These are phyloP conservation scores for Meteorus colon DNA, from an alignment of 2,888 invertebrate genomes.

Conservation along the genomic window DNA sequence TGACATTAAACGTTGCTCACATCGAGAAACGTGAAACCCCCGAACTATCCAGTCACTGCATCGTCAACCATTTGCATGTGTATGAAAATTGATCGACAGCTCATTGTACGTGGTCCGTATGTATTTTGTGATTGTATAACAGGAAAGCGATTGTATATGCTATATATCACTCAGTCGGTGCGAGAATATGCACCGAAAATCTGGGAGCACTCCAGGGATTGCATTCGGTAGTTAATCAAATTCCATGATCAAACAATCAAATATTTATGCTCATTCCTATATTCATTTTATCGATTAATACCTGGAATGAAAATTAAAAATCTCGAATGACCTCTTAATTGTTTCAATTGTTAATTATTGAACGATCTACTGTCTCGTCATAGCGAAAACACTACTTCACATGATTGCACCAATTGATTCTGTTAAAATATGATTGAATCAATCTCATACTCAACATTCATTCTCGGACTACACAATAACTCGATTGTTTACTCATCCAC, in stretches of 20 bases:
- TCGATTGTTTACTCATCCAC: not conserved
- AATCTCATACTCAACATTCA: not conserved
- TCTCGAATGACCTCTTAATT: not conserved
- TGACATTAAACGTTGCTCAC: slow-evolving; percentile 19
- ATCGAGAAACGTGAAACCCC: not conserved
- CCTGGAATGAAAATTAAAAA: not conserved
- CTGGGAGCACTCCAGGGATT: not conserved
- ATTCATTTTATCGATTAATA: not conserved
- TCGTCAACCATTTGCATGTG: slow-evolving; percentile 4
- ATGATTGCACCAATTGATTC: not conserved
- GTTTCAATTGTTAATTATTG: not conserved
- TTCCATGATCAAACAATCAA: slow-evolving; percentile 26
- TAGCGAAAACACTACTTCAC: not conserved
- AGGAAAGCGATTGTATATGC: slow-evolving; percentile 12
- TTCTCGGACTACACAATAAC: not conserved
- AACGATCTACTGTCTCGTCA: not conserved
- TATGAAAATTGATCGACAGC: slow-evolving; percentile 11
- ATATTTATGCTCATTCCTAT: slow-evolving; percentile 18
- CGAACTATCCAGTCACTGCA: slow-evolving; percentile 16
- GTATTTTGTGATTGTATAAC: not conserved
- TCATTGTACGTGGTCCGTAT: slow-evolving; percentile 20
- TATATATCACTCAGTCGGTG: not conserved
- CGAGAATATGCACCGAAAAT: slow-evolving; percentile 9
- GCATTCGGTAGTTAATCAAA: slow-evolving; percentile 28
- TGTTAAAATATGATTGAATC: not conserved